These are phyloP conservation scores for Galemys pyrenaicus DNA, from an alignment of 2,113 vertebrate species.

Conservation along the genomic window DNA sequence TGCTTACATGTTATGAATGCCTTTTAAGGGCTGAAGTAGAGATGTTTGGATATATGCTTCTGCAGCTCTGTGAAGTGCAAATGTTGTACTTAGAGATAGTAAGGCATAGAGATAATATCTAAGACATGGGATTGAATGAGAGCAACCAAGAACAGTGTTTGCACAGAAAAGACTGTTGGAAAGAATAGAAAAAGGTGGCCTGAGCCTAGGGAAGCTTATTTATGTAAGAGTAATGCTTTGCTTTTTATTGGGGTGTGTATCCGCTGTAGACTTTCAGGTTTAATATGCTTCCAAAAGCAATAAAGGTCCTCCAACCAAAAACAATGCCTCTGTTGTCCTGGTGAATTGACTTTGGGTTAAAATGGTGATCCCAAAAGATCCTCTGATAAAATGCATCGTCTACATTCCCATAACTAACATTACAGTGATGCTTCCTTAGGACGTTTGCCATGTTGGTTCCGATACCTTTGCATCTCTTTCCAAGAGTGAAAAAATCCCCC, in stretches of 20 bases:
- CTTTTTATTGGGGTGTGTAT: background rate
- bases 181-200: background rate
- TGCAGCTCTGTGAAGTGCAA: background rate
- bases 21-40: background rate
- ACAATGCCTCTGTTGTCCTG: background rate
- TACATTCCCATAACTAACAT: background rate
- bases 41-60: background rate
- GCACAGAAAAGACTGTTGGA: background rate
- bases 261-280: background rate
- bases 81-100: background rate
- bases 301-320: background rate
- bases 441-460: background rate
- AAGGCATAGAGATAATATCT: background rate
- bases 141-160: background rate
- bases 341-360: background rate
- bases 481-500: background rate
- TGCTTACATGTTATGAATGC: background rate
- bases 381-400: background rate
- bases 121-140: background rate
- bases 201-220: background rate
- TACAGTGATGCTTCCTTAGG: background rate
- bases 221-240: background rate
- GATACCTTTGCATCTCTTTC: background rate
- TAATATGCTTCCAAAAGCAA: background rate
- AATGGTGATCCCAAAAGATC: background rate